Evolutionary conservation across 2,888 invertebrate species (phyloP).

Genomic region (Drosophila niveifrons): DNA sequence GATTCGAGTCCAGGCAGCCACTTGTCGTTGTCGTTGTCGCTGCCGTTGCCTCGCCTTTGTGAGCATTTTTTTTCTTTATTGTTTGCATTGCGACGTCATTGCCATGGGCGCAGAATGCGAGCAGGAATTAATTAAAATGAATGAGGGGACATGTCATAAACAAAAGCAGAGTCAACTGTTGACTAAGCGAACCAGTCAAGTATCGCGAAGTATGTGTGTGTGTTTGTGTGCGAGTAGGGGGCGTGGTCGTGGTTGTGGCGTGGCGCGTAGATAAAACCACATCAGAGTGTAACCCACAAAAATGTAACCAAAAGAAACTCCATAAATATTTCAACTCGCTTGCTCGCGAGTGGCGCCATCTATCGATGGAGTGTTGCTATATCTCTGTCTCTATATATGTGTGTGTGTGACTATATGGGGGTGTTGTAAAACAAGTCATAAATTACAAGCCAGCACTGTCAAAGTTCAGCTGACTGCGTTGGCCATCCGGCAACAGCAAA

Average conservation of each 20-base stretch:
- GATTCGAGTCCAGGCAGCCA: constrained; percentile 35
- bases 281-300: constrained; percentile 69
- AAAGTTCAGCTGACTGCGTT: constrained; percentile 78
- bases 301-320: constrained; percentile 79
- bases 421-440: constrained; percentile 81
- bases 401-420: constrained; percentile 41
- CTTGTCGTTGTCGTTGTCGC: constrained; percentile 28
- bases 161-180: constrained; percentile 78
- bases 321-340: constrained; percentile 77
- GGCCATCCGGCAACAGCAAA: constrained; percentile 53
- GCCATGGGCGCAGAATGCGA: constrained; percentile 76
- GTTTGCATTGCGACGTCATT: constrained; percentile 76
- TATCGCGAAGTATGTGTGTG: too few relatives aligned
- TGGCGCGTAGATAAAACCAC: constrained; percentile 71
- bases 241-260: constrained; percentile 3
- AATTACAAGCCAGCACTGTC: constrained; percentile 75
- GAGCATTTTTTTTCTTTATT: constrained; percentile 54
- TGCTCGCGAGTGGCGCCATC: constrained; percentile 79
- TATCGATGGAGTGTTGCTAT: constrained; percentile 70
- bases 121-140: constrained; percentile 81
- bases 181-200: constrained; percentile 68
- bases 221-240: not conserved
- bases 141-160: constrained; percentile 82
- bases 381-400: constrained; percentile 6
- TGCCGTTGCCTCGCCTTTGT: constrained; percentile 22